Evolutionary conservation across 2,888 invertebrate species (phyloP), one percentile per base, ranked within the genome.

Genomic region (Fabriciana adippe): DNA sequence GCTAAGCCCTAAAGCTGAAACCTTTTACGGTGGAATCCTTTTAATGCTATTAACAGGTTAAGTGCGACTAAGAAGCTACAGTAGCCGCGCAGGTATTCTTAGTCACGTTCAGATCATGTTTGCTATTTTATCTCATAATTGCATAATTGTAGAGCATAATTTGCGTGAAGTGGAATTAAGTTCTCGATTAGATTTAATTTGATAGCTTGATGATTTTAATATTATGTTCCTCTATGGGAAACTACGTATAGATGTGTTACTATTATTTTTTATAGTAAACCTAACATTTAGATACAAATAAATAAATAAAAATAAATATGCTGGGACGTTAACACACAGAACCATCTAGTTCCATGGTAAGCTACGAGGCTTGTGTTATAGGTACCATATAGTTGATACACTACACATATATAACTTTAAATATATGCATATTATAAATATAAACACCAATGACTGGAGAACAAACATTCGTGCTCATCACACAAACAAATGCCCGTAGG

Each of bases 11-110:
- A 76, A 59, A 60, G 74, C 79, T 76, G 87, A 88, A 88, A 79
- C 87, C 87, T 78, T 79, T 81, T 79, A 80, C 74, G 78, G 81
- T 75, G 74, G 75, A 80, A 81, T 82, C 85, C 80, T 70, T 76
- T 76, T 75, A 76, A 75, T 74, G 69, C 73, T 66, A 72, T 72
- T 75, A 76, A 69, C 69, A 65, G 66, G 64, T 70, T 69, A 66
- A 71, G 64, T 66, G 68, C 50, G 64, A 64, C 61, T 68, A 68
- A 71, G 66, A 51, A 60, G 69, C 64, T 66, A 56, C 66, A 59
- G 68, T 64, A 68, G 68, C 68, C 64, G 50, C 59, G 51, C 63
- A 8, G 71, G 68, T 68, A 68, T 68, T 71, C 68, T 60, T 60
- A 54, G 66, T 64, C 68, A 68, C 71, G 63, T 71, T 68, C 53